These are phyloP conservation scores for Pimephales promelas DNA, from an alignment of 2,113 vertebrate species.

Conservation along the genomic window DNA sequence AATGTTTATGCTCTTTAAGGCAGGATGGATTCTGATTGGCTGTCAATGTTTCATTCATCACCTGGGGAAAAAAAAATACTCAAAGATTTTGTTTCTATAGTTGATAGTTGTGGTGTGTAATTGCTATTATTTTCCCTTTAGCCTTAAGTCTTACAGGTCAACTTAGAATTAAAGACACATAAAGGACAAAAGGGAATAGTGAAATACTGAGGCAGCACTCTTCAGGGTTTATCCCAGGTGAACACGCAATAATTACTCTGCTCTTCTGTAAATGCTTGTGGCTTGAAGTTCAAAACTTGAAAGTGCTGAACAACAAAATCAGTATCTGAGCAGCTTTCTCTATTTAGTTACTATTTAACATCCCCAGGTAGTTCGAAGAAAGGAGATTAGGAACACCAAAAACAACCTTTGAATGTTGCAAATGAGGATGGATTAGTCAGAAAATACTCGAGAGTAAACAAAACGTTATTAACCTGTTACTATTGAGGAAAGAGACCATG, in stretches of 20 bases:
- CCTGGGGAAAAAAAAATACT: no score
- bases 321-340: not conserved
- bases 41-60: no score
- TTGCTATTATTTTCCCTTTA: no score
- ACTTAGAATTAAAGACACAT: not conserved
- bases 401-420: not conserved
- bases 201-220: slow-evolving; percentile 11
- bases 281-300: slow-evolving; percentile 2
- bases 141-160: no score
- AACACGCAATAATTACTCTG: not conserved
- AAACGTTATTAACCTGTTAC: slow-evolving; percentile 17
- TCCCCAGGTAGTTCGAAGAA: not conserved
- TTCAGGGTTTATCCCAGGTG: slow-evolving; percentile 10
- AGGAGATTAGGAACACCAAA: not conserved
- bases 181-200: not conserved
- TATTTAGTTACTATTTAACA: slow-evolving; percentile 2
- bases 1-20: no score
- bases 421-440: not conserved
- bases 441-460: not conserved
- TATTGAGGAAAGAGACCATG: not conserved
- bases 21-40: no score
- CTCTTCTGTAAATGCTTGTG: slow-evolving; percentile 15
- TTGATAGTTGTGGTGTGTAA: no score
- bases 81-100: no score
- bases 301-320: slow-evolving; percentile 23